phyloP scores from a whole-genome alignment of 2,888 invertebrate species.

The Harmothoe impar region DNA sequence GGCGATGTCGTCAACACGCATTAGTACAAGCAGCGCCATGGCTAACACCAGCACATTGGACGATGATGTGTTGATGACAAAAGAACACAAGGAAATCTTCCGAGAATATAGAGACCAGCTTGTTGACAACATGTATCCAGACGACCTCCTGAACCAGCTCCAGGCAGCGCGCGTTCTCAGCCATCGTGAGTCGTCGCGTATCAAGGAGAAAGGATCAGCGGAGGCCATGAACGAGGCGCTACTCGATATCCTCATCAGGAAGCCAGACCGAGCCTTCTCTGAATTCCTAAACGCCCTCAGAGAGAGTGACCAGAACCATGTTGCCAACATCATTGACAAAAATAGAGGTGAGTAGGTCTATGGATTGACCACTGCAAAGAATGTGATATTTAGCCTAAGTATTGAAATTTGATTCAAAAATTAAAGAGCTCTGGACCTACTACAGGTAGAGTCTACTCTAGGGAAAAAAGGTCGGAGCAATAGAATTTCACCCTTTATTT shows the following conservation, averaged over 20 bases:
- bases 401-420: too few species aligned
- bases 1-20: conserved; percentile 48
- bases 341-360: conserved; percentile 59
- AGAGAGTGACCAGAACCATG: conserved; percentile 74
- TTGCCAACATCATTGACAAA: conserved; percentile 73
- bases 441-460: too few species aligned
- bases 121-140: conserved; percentile 76
- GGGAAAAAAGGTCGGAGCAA: neutral
- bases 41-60: conserved; percentile 43
- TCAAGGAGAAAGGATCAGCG: conserved; percentile 72
- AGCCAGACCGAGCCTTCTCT: conserved; percentile 74
- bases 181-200: conserved; percentile 71
- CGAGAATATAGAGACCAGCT: conserved; percentile 72
- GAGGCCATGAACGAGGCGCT: conserved; percentile 74
- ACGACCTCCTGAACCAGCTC: conserved; percentile 75
- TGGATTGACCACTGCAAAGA: conserved; percentile 13
- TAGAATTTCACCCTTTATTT: too few species aligned
- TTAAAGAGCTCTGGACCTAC: too few species aligned
- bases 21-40: conserved; percentile 8
- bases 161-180: conserved; percentile 73
- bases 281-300: conserved; percentile 74
- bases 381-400: neutral
- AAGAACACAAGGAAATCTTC: conserved; percentile 73
- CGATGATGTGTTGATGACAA: conserved; percentile 71
- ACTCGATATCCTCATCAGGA: conserved; percentile 72